Evolutionary conservation across 1,140 invertebrate species (phyloP).

Genomic region (Rhynchophorus ferrugineus): DNA sequence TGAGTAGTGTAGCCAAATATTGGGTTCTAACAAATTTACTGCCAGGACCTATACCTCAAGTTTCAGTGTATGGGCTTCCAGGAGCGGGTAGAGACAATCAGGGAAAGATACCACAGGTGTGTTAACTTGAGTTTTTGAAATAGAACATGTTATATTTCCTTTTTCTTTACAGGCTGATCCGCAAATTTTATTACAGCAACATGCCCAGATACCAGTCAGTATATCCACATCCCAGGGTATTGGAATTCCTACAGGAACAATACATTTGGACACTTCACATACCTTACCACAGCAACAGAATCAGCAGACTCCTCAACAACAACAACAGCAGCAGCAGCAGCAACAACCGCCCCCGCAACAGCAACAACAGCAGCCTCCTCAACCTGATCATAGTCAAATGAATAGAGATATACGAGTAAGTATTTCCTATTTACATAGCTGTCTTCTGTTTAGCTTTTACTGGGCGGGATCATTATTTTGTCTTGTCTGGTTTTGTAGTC

Average conservation of each 20-base stretch:
- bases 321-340: too few species aligned
- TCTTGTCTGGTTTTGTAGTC: too few species aligned
- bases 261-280: slow-evolving; percentile 40
- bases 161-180: slow-evolving; percentile 38
- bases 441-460: slow-evolving; percentile 79
- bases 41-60: slow-evolving; percentile 54
- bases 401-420: background rate
- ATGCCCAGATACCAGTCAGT: slow-evolving; percentile 38
- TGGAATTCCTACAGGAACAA: slow-evolving; percentile 35
- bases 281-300: slow-evolving; percentile 26
- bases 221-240: slow-evolving; percentile 37
- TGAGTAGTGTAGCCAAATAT: slow-evolving; percentile 57
- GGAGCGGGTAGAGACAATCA: slow-evolving; percentile 47
- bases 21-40: slow-evolving; percentile 60
- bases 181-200: slow-evolving; percentile 35
- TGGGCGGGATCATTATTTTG: slow-evolving; percentile 73
- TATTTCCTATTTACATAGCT: slow-evolving; percentile 76
- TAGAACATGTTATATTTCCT: too few species aligned
- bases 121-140: background rate
- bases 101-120: slow-evolving; percentile 51
- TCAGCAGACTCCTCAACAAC: slow-evolving; percentile 35
- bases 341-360: slow-evolving; percentile 4
- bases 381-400: slow-evolving; percentile 12
- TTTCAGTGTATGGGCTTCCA: slow-evolving; percentile 53
- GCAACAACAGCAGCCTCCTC: slow-evolving; percentile 37